phyloP scores from a whole-genome alignment of 2,888 invertebrate species.

The Chrysina gloriosa region DNA sequence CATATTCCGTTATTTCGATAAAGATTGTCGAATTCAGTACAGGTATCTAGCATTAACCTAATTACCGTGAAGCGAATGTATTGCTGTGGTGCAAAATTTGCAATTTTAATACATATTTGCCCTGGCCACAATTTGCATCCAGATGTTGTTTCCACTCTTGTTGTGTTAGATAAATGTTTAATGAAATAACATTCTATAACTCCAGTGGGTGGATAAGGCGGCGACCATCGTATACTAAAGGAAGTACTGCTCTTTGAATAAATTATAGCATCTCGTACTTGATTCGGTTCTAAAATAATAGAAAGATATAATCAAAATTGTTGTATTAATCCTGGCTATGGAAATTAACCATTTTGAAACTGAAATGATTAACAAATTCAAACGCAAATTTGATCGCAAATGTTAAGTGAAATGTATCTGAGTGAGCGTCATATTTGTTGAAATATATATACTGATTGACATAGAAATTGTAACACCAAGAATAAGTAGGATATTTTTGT shows the following conservation, averaged over 20 bases:
- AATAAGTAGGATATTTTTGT: no score
- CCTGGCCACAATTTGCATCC: neutral
- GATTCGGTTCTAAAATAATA: neutral
- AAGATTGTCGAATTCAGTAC: neutral
- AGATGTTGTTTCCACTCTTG: neutral
- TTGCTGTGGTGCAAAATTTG: neutral
- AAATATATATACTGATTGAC: no score
- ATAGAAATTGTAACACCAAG: no score
- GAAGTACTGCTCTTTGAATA: neutral
- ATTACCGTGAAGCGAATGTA: neutral
- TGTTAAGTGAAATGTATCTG: neutral
- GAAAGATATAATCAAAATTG: neutral
- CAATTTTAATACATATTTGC: constrained; percentile 6
- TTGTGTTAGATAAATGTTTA: neutral
- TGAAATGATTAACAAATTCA: neutral
- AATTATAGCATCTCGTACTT: neutral
- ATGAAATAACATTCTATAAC: neutral
- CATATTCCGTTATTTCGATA: neutral
- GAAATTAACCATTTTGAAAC: neutral
- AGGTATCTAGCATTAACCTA: neutral
- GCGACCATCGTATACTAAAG: constrained; percentile 7
- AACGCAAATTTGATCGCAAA: neutral
- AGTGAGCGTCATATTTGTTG: no score
- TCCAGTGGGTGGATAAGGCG: constrained; percentile 24
- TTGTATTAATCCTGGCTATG: no score